Evolutionary conservation across 2,888 invertebrate species (phyloP).

Genomic region (Xylota sylvarum): DNA sequence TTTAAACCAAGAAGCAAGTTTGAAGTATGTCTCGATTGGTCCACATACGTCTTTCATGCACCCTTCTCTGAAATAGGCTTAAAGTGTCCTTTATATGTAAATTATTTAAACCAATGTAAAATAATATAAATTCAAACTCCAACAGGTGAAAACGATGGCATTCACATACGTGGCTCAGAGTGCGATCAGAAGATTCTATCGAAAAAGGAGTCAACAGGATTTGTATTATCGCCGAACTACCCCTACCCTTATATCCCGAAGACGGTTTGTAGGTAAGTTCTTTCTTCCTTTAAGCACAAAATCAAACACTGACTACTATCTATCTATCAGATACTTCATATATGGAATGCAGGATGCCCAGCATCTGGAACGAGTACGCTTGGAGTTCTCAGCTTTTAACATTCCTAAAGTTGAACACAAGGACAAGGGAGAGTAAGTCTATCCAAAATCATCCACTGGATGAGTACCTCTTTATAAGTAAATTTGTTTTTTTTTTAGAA

Average conservation of each 20-base stretch:
- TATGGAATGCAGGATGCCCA: constrained; percentile 99
- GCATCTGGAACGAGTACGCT: constrained; percentile 96
- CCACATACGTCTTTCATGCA: too few relatives aligned
- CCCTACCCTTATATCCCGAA: constrained; percentile 98
- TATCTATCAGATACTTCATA: constrained; percentile 92
- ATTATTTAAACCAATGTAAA: not conserved
- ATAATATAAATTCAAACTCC: not conserved
- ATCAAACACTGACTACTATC: not conserved
- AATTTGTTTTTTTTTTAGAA: constrained; percentile 78
- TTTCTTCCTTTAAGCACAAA: not conserved
- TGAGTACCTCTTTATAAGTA: not conserved
- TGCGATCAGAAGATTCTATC: constrained; percentile 99
- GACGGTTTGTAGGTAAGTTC: constrained; percentile 93
- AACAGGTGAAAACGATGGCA: constrained; percentile 93
- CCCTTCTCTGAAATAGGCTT: not conserved
- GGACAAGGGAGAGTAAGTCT: constrained; percentile 91
- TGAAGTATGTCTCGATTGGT: too few relatives aligned
- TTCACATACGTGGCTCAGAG: constrained; percentile 98
- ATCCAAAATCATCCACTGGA: not conserved
- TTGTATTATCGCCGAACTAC: constrained; percentile 98
- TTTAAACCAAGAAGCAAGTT: too few relatives aligned
- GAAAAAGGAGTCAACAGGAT: constrained; percentile 95
- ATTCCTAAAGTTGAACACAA: constrained; percentile 91
- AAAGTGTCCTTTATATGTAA: not conserved
- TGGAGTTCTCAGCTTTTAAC: constrained; percentile 95